A percentile compares a stretch with the other conserved stretches of the same genome.
Evolutionary conservation across 2,113 vertebrate genomes (phyloP).

Genomic region (Indicator maculatus): DNA sequence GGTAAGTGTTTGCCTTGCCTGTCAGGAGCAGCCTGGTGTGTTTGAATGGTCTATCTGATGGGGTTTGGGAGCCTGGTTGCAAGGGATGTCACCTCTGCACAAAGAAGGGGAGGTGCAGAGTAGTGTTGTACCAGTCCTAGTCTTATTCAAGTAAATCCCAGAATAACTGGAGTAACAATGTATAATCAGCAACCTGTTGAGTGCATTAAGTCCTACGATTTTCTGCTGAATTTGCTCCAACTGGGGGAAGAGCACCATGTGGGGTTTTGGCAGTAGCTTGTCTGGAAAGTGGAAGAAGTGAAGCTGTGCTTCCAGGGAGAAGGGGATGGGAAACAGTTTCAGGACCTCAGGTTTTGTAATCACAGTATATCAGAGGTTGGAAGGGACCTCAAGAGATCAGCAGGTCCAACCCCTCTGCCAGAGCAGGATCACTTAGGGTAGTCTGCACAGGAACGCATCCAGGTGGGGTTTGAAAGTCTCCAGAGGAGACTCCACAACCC

Average conservation of each 20-base stretch:
- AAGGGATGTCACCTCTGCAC: background rate
- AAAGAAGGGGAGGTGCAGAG: background rate
- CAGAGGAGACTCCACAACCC: too few species aligned
- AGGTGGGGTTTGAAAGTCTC: too few species aligned
- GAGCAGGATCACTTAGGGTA: too few species aligned
- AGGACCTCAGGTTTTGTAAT: background rate
- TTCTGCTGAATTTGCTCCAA: slow-evolving; percentile 30
- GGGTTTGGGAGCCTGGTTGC: background rate
- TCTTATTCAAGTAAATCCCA: background rate
- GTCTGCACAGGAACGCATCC: too few species aligned
- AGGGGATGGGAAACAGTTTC: background rate
- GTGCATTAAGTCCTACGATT: background rate
- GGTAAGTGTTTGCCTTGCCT: fast-evolving
- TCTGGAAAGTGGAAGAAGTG: slow-evolving; percentile 46
- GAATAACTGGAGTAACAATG: background rate
- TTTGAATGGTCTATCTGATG: background rate
- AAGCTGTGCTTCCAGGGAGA: background rate
- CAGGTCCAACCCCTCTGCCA: too few species aligned
- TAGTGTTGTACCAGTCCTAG: background rate
- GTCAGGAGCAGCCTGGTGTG: background rate
- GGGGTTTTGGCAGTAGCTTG: slow-evolving; percentile 30
- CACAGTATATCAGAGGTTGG: too few species aligned
- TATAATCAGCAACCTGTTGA: background rate
- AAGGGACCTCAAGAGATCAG: too few species aligned
- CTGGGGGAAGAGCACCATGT: background rate